These are phyloP conservation scores for Myotis yumanensis DNA, from an alignment of 2,113 vertebrate genomes.

Conservation along the genomic window DNA sequence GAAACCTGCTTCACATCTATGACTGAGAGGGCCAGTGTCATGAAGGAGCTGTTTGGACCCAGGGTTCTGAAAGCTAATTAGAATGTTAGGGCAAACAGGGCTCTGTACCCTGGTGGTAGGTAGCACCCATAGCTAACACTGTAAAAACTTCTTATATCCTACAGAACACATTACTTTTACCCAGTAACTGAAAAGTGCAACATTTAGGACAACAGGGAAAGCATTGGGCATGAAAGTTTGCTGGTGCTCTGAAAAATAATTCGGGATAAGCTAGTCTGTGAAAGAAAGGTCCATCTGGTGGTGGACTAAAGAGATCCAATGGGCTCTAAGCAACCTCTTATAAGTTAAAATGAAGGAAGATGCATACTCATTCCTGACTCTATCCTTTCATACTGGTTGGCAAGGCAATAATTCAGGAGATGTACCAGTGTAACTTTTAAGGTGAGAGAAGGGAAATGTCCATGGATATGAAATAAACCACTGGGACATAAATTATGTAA, in stretches of 20 bases:
- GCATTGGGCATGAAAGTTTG: neutral
- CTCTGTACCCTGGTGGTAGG: slow-evolving; percentile 53
- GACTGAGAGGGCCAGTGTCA: slow-evolving; percentile 67
- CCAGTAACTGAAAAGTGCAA: neutral
- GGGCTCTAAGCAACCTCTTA: neutral
- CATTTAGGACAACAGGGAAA: slow-evolving; percentile 11
- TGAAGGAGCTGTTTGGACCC: slow-evolving; percentile 47
- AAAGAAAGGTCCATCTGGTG: neutral
- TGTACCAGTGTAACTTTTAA: neutral
- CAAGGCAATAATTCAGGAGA: slow-evolving; percentile 54
- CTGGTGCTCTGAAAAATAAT: slow-evolving; percentile 32
- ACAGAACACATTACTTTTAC: slow-evolving; percentile 14
- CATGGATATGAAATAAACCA: neutral
- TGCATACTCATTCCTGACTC: neutral
- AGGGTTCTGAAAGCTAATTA: slow-evolving; percentile 27
- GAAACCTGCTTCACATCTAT: slow-evolving; percentile 61
- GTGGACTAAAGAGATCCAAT: neutral
- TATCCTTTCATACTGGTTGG: slow-evolving; percentile 63
- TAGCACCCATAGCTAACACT: slow-evolving; percentile 49
- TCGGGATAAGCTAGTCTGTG: neutral
- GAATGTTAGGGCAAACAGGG: slow-evolving; percentile 3
- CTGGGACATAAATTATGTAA: neutral
- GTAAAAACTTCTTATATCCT: neutral
- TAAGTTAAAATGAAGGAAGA: neutral
- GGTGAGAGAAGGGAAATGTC: neutral